phyloP scores from a whole-genome alignment of 2,797 vertebrate genomes.

The Dromococcyx pavoninus region DNA sequence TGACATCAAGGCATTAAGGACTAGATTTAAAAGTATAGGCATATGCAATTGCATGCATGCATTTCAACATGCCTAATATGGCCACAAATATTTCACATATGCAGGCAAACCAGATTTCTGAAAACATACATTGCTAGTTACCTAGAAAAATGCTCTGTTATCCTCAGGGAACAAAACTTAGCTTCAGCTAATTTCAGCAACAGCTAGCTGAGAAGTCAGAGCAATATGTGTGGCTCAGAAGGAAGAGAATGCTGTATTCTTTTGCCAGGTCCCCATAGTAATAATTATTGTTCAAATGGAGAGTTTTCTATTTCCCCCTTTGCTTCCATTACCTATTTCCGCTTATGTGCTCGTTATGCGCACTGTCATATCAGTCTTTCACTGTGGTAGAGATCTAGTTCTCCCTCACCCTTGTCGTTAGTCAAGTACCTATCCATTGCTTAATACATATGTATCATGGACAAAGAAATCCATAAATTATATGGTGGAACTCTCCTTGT shows the following conservation, averaged over 20 bases:
- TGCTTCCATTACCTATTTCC: neutral
- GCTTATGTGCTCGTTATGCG: neutral
- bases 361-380: neutral
- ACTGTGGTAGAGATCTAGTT: neutral
- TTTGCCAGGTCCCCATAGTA: neutral
- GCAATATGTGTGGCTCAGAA: neutral
- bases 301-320: neutral
- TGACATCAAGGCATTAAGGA: neutral
- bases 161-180: neutral
- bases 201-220: neutral
- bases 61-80: neutral
- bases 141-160: neutral
- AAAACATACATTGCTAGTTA: neutral
- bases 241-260: neutral
- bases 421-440: neutral
- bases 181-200: neutral
- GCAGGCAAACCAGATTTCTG: conserved; percentile 11
- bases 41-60: neutral
- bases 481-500: neutral
- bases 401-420: neutral
- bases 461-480: neutral
- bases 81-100: conserved; percentile 42
- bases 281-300: neutral
- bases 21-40: neutral
- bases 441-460: neutral